Conservation (phyloP, 2,797 vertebrate genomes). For the Lates japonicus region DNA sequence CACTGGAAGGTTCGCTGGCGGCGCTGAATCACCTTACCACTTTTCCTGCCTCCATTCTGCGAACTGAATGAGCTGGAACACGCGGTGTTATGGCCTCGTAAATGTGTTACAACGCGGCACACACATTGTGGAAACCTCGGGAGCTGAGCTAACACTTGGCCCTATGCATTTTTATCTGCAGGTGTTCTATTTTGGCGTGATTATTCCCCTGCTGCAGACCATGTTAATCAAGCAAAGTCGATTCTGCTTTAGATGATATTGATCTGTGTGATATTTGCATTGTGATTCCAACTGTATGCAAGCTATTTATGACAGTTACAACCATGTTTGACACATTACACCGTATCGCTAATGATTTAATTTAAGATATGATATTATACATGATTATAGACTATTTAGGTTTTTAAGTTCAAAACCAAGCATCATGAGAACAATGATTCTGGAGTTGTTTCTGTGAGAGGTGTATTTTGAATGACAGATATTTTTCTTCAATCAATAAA, state of each 20-base stretch:
- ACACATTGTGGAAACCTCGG: conserved; percentile 38
- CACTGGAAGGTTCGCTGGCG: conserved; percentile 26
- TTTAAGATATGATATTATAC: conserved; percentile 24
- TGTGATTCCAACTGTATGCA: neutral
- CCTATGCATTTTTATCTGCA: conserved; percentile 49
- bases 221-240: conserved; percentile 46
- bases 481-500: conserved; percentile 27
- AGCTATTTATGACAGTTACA: conserved; percentile 17
- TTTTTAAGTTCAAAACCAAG: conserved; percentile 19
- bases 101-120: conserved; percentile 51
- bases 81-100: conserved; percentile 60
- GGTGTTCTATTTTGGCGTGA: conserved; percentile 37
- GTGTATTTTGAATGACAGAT: conserved; percentile 25
- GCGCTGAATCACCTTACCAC: conserved; percentile 60
- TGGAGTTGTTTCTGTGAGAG: conserved; percentile 17
- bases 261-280: conserved; percentile 3
- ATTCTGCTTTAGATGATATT: conserved; percentile 12
- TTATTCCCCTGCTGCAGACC: conserved; percentile 45
- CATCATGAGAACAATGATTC: conserved; percentile 24
- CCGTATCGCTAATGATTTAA: conserved; percentile 25
- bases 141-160: conserved; percentile 56
- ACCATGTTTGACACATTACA: conserved; percentile 20
- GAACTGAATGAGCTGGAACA: conserved; percentile 68
- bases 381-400: conserved; percentile 8
- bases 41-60: conserved; percentile 22